Evolutionary conservation across 2,113 vertebrate species (phyloP).

Genomic region (Spizaetus ornatus): DNA sequence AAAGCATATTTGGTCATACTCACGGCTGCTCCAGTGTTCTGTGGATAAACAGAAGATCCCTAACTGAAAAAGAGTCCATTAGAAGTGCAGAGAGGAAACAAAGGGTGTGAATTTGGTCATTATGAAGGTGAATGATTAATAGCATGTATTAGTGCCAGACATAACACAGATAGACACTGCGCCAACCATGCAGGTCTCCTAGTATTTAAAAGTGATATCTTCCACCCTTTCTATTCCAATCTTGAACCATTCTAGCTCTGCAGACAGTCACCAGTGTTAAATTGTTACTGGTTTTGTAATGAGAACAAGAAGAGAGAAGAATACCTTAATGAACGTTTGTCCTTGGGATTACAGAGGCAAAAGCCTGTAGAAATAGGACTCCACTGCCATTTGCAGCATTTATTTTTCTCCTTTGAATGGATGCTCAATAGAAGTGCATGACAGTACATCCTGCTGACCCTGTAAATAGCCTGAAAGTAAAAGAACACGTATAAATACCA

Average conservation of each 20-base stretch:
- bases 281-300: not conserved
- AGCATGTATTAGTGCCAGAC: not conserved
- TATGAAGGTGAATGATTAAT: constrained; percentile 4
- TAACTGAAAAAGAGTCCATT: not conserved
- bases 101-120: not conserved
- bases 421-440: not conserved
- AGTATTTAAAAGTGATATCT: not conserved
- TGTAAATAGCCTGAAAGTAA: not conserved
- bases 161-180: not conserved
- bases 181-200: not conserved
- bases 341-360: not conserved
- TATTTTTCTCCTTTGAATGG: not conserved
- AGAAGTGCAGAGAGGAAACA: not conserved
- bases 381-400: not conserved
- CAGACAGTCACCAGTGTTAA: not conserved
- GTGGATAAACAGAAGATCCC: not conserved
- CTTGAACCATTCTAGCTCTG: not conserved
- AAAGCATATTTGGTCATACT: not conserved
- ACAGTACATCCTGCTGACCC: not conserved
- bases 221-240: not conserved
- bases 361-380: not conserved
- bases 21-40: not conserved
- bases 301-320: not conserved
- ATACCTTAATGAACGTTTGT: not conserved
- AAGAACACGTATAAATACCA: not conserved